phyloP scores from a whole-genome alignment of 2,113 vertebrate genomes.

The Campylorhamphus procurvoides region DNA sequence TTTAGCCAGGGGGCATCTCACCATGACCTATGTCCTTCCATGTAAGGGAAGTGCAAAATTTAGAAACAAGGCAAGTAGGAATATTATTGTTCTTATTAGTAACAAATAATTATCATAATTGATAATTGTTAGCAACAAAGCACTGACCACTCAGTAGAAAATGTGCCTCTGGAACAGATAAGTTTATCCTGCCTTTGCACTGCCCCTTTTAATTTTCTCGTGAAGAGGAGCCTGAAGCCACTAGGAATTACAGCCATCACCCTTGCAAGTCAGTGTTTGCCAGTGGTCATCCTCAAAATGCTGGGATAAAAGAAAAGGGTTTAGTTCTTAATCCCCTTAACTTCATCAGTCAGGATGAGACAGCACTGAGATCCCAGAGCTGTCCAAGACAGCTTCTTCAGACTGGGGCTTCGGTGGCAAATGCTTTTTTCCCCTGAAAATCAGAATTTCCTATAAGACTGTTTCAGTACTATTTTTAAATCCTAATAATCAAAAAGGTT shows the following conservation, averaged over 20 bases:
- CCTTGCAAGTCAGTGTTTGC: not conserved
- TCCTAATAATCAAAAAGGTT: not conserved
- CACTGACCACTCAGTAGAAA: not conserved
- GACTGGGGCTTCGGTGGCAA: not conserved
- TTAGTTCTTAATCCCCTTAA: not conserved
- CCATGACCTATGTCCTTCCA: not conserved
- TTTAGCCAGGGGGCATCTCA: not conserved
- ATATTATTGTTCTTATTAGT: not conserved
- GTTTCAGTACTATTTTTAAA: not conserved
- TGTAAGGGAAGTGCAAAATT: not conserved
- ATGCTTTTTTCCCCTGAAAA: not conserved
- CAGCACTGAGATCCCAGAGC: not conserved
- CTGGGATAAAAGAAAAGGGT: not conserved
- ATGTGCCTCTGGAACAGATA: not conserved
- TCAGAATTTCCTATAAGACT: not conserved
- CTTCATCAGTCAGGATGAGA: not conserved
- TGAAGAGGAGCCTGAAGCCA: not conserved
- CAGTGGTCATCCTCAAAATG: not conserved
- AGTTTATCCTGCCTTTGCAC: not conserved
- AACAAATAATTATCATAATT: not conserved
- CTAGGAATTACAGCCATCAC: not conserved
- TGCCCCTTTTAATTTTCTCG: not conserved
- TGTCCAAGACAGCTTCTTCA: not conserved
- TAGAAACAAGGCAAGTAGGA: not conserved
- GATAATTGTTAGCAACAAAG: not conserved